Percentiles rank a stretch among this genome's conserved stretches.
Evolutionary conservation across 2,797 vertebrate species (phyloP).

Genomic region (Podarcis lilfordi): DNA sequence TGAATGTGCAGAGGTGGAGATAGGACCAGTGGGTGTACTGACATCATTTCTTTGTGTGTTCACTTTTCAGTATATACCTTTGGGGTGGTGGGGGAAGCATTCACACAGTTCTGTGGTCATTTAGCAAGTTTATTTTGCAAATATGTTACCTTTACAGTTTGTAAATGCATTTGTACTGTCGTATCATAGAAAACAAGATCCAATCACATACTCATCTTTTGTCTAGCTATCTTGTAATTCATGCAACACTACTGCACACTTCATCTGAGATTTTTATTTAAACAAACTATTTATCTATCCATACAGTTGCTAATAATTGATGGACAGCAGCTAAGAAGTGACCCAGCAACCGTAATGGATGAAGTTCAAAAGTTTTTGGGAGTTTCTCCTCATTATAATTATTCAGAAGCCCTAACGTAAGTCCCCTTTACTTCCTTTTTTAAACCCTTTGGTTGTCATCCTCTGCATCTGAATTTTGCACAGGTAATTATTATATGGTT

Average conservation of each 20-base stretch:
- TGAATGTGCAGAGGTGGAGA: not conserved
- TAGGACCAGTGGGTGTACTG: not conserved
- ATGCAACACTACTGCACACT: not conserved
- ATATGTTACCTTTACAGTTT: not conserved
- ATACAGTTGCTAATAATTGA: slow-evolving; percentile 93
- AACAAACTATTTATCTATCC: slow-evolving; percentile 41
- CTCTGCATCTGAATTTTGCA: not conserved
- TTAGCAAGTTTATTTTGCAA: not conserved
- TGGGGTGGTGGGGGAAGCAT: not conserved
- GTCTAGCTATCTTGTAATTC: not conserved
- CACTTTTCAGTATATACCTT: not conserved
- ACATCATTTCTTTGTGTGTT: not conserved
- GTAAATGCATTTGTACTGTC: not conserved
- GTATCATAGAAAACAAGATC: not conserved
- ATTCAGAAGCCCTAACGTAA: slow-evolving; percentile 95
- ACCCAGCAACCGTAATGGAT: slow-evolving; percentile 94
- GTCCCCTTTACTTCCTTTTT: slow-evolving; percentile 54
- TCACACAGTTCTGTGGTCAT: not conserved
- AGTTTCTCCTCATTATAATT: slow-evolving; percentile 92
- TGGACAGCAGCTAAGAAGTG: slow-evolving; percentile 93
- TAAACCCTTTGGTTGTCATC: not conserved
- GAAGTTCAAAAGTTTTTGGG: slow-evolving; percentile 96
- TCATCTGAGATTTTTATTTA: slow-evolving; percentile 42
- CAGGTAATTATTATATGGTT: not conserved
- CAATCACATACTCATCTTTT: not conserved